Percentiles rank a stretch among this genome's conserved stretches.
Evolutionary conservation across 1,140 invertebrate species (phyloP).

Genomic region (Mactra quadrangularis): DNA sequence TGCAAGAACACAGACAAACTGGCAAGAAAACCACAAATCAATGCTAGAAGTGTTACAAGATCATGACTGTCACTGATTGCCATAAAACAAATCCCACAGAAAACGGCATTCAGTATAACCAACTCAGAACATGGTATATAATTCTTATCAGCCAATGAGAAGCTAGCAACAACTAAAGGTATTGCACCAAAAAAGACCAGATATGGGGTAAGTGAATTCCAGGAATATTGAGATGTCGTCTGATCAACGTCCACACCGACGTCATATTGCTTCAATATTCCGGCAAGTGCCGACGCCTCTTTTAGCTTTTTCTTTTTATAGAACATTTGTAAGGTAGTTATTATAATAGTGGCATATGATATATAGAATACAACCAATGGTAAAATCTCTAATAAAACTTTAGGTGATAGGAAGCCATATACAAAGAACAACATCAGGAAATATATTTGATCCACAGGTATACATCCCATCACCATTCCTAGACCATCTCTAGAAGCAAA

Average conservation of each 20-base stretch:
- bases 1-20: constrained; percentile 94
- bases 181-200: constrained; percentile 90
- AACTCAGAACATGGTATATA: constrained; percentile 93
- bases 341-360: constrained; percentile 89
- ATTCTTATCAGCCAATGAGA: constrained; percentile 90
- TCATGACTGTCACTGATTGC: constrained; percentile 89
- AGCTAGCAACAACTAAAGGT: constrained; percentile 89
- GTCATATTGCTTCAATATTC: constrained; percentile 76
- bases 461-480: constrained; percentile 89
- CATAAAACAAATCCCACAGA: constrained; percentile 90
- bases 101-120: constrained; percentile 88
- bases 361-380: constrained; percentile 89
- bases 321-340: constrained; percentile 91
- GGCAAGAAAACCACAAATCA: constrained; percentile 90
- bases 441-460: constrained; percentile 89
- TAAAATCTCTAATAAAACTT: constrained; percentile 88
- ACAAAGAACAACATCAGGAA: constrained; percentile 87
- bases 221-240: constrained; percentile 91
- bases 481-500: constrained; percentile 92
- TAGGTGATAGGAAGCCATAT: constrained; percentile 88
- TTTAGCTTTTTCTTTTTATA: constrained; percentile 78
- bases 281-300: constrained; percentile 71
- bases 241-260: constrained; percentile 87
- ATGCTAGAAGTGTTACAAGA: constrained; percentile 89
- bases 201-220: constrained; percentile 92